Conservation (phyloP, 2,797 vertebrate species). For the Notamacropus eugenii region DNA sequence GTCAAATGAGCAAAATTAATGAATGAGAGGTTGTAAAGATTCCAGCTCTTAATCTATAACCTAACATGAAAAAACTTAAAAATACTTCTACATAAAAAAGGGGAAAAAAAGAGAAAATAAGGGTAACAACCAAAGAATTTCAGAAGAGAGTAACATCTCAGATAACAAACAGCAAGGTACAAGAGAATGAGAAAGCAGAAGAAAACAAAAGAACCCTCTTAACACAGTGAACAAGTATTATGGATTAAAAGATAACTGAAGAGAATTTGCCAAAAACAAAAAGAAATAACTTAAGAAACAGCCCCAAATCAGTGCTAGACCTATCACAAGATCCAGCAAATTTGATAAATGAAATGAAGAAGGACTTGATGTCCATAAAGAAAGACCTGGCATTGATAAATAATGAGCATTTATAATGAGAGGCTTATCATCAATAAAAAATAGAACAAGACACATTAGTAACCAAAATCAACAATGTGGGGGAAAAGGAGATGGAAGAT, state of each 20-base stretch:
- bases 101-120: not conserved
- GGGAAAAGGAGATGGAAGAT: not conserved
- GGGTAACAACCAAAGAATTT: not conserved
- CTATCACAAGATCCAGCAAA: not conserved
- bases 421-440: not conserved
- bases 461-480: not conserved
- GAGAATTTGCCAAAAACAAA: not conserved
- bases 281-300: not conserved
- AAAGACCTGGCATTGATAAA: conserved; percentile 1
- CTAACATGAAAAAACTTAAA: not conserved
- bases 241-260: not conserved
- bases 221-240: not conserved
- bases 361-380: not conserved
- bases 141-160: not conserved
- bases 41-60: not conserved
- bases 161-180: not conserved
- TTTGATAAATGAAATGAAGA: not conserved
- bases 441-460: not conserved
- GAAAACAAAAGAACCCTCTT: not conserved
- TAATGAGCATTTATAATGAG: not conserved
- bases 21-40: not conserved
- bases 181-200: not conserved
- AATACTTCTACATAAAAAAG: not conserved
- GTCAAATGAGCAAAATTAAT: not conserved
- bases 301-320: not conserved